These are phyloP conservation scores for Proisotoma minuta DNA, from an alignment of 2,888 invertebrate genomes.

Conservation along the genomic window DNA sequence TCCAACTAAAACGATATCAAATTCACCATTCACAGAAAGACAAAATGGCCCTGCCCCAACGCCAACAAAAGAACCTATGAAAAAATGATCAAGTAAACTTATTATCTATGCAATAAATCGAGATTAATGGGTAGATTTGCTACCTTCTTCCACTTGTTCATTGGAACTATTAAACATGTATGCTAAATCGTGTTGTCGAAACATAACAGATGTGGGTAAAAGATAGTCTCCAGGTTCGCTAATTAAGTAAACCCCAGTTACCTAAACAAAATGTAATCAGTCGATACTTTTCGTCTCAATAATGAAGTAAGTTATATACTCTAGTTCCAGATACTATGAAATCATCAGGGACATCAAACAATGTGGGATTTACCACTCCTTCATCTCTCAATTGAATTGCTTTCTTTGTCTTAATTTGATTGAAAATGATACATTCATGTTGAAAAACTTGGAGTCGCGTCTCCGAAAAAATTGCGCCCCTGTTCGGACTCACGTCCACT, in stretches of 20 bases:
- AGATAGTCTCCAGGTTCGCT: background rate
- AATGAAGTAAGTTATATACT: conserved; percentile 1
- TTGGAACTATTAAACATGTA: no score
- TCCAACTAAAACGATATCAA: background rate
- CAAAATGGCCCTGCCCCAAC: conserved; percentile 11
- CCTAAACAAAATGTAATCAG: background rate
- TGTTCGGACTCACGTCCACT: background rate
- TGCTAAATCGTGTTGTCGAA: background rate
- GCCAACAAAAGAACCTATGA: conserved; percentile 8
- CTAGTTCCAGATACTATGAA: background rate
- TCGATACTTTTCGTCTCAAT: background rate
- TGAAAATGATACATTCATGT: background rate
- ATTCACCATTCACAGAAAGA: background rate
- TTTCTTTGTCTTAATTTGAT: background rate
- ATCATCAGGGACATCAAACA: background rate
- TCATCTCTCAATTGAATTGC: conserved; percentile 3
- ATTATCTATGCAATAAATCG: no score
- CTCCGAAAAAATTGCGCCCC: background rate
- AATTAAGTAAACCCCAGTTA: conserved; percentile 2
- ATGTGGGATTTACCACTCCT: background rate
- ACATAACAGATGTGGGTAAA: background rate
- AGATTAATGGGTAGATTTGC: no score
- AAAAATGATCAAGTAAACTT: no score
- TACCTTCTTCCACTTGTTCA: no score
- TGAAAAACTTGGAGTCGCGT: background rate